phyloP scores from a whole-genome alignment of 2,797 vertebrate species.

The Scolopax rusticola region DNA sequence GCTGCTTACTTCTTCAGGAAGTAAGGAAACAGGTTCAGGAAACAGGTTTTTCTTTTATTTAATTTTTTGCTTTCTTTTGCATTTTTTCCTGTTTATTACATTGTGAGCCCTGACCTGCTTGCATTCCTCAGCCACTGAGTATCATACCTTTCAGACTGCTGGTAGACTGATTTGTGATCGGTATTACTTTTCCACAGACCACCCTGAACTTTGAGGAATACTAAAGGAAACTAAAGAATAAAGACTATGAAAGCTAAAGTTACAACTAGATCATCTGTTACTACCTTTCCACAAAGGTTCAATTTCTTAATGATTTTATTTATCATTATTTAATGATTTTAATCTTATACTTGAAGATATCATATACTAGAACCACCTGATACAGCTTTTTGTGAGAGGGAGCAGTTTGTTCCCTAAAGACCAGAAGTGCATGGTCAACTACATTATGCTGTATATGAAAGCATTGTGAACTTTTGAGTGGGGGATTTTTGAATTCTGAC shows the following conservation, averaged over 20 bases:
- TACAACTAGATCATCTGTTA: neutral
- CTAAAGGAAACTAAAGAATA: neutral
- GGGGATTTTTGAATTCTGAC: neutral
- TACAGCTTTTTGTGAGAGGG: neutral
- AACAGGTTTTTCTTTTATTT: neutral
- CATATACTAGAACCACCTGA: neutral
- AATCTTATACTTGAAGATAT: neutral
- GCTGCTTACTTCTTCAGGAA: neutral
- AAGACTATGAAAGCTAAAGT: neutral
- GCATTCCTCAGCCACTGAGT: neutral
- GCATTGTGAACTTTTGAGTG: neutral
- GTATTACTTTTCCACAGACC: neutral
- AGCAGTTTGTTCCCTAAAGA: neutral
- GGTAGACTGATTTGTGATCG: neutral
- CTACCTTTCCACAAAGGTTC: neutral
- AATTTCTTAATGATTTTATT: neutral
- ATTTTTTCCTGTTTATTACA: neutral
- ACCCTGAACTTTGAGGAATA: neutral
- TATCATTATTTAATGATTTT: too few relatives aligned
- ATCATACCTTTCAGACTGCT: neutral
- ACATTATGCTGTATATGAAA: neutral
- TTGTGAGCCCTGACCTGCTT: neutral
- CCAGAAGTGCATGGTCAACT: neutral
- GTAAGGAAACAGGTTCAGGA: neutral
- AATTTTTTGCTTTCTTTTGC: neutral